Percentiles rank a stretch among this genome's conserved stretches.
Evolutionary conservation across 2,113 vertebrate species (phyloP).

Genomic region (Odobenus rosmarus): DNA sequence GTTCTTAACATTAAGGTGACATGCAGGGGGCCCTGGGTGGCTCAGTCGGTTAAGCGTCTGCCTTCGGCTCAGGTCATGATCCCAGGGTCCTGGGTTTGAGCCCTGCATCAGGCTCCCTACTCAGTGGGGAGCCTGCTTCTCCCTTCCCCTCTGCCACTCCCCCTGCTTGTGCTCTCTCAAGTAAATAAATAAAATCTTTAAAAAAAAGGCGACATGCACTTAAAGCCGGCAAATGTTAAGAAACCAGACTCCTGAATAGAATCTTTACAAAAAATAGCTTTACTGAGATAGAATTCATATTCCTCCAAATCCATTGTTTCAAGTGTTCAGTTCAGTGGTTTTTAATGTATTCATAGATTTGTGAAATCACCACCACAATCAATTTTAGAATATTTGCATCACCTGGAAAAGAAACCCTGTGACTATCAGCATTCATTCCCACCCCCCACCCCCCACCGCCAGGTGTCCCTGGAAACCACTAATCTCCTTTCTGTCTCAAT

Average conservation of each 20-base stretch:
- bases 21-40: too few species aligned
- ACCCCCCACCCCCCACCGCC: accelerated
- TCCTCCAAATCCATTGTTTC: not conserved
- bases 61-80: not conserved
- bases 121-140: too few species aligned
- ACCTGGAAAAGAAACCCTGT: not conserved
- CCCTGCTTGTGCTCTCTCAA: too few species aligned
- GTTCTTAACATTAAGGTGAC: not conserved
- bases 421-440: not conserved
- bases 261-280: not conserved
- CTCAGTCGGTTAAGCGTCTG: not conserved
- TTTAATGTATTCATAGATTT: not conserved
- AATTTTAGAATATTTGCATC: not conserved
- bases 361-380: not conserved
- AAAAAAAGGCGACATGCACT: too few species aligned
- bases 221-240: not conserved
- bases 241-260: not conserved
- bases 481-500: not conserved
- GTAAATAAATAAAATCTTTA: too few species aligned
- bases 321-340: not conserved
- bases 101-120: too few species aligned
- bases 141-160: too few species aligned
- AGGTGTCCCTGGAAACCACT: not conserved
- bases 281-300: not conserved
- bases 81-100: too few species aligned